These are phyloP conservation scores for Neomorphus geoffroyi DNA, from an alignment of 2,797 vertebrate species.

Conservation along the genomic window DNA sequence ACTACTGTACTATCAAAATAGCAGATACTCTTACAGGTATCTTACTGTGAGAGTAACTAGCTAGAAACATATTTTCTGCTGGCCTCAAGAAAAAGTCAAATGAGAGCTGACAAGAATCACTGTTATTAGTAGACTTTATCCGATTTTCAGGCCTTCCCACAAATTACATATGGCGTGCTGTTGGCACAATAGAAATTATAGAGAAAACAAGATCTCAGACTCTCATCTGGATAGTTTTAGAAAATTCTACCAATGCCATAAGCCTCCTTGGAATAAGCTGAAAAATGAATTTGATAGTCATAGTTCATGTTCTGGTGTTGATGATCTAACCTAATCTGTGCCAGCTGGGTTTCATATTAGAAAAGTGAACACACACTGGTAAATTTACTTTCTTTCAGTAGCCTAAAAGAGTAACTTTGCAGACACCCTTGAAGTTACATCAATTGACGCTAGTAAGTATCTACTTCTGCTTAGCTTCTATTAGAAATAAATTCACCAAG, in stretches of 20 bases:
- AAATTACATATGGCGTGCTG: not conserved
- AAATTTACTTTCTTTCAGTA: not conserved
- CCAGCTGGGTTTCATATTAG: not conserved
- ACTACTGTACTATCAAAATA: not conserved
- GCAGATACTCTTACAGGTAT: not conserved
- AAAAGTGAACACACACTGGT: not conserved
- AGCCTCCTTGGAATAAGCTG: not conserved
- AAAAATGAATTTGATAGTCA: not conserved
- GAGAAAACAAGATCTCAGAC: not conserved
- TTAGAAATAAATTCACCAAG: not conserved
- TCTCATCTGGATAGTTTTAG: not conserved
- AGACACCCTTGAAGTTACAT: not conserved
- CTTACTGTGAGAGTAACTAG: not conserved
- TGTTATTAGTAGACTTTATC: not conserved
- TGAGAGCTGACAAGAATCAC: not conserved
- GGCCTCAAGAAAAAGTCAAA: not conserved
- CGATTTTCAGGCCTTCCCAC: conserved; percentile 1
- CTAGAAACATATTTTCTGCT: not conserved
- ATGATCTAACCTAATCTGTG: not conserved
- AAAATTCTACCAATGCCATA: not conserved
- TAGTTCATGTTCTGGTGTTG: not conserved
- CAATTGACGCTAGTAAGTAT: not conserved
- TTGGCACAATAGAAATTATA: not conserved
- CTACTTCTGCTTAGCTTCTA: not conserved
- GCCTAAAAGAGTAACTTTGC: not conserved